Evolutionary conservation across 2,113 vertebrate species (phyloP).

Genomic region (Chascanopsetta lugubris): DNA sequence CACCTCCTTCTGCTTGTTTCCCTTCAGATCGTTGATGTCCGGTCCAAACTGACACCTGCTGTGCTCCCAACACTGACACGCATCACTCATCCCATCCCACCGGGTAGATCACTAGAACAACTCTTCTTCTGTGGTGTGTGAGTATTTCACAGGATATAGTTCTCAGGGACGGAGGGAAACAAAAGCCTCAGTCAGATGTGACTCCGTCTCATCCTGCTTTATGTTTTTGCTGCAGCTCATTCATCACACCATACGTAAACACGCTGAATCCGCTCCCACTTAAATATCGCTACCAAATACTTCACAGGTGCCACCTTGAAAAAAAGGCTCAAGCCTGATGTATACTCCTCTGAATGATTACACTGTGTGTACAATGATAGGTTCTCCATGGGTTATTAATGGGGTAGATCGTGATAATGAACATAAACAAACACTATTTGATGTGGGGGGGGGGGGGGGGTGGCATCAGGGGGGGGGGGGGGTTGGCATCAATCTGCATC

Average conservation of each 20-base stretch:
- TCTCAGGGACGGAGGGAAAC: neutral
- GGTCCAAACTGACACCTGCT: constrained; percentile 78
- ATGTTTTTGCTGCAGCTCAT: neutral
- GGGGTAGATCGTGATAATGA: neutral
- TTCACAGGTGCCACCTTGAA: neutral
- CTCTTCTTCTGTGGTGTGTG: neutral
- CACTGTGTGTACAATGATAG: neutral
- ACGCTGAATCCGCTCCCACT: too few relatives aligned
- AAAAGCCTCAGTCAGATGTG: neutral
- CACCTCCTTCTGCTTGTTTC: constrained; percentile 47
- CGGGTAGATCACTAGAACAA: constrained; percentile 27
- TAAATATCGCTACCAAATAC: too few relatives aligned
- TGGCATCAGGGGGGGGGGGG: constrained; percentile 92
- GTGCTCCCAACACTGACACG: constrained; percentile 88
- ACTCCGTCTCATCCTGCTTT: neutral
- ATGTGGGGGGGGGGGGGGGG: too few relatives aligned
- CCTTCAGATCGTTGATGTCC: constrained; percentile 81
- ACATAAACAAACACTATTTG: neutral
- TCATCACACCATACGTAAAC: neutral
- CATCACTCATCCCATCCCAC: constrained; percentile 24
- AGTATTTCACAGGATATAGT: neutral
- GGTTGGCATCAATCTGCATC: constrained; percentile 52
- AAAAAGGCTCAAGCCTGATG: neutral
- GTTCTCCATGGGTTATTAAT: neutral
- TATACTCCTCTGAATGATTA: neutral